phyloP scores from a whole-genome alignment of 1,140 invertebrate genomes.

The Telenomus remus region DNA sequence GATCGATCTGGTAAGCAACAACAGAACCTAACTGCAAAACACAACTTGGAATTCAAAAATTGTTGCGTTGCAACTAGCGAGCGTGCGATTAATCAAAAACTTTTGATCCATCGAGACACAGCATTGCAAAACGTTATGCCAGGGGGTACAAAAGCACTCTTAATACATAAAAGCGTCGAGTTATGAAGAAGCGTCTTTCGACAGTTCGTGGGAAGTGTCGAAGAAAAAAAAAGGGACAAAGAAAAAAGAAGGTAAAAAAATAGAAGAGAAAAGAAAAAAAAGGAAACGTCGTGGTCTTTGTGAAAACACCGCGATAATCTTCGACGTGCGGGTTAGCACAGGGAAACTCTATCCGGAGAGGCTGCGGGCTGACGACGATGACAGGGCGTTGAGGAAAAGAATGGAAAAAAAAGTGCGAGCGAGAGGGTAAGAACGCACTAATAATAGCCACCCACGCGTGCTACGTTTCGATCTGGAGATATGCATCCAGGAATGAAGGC shows the following conservation, averaged over 20 bases:
- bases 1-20: no score
- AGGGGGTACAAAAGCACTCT: slow-evolving; percentile 28
- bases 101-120: slow-evolving; percentile 21
- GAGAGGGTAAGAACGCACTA: slow-evolving; percentile 39
- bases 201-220: slow-evolving; percentile 40
- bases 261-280: slow-evolving; percentile 18
- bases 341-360: slow-evolving; percentile 50
- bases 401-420: slow-evolving; percentile 21
- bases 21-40: no score
- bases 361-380: slow-evolving; percentile 29
- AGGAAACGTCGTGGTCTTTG: slow-evolving; percentile 38
- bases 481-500: no score
- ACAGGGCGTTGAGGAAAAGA: slow-evolving; percentile 8
- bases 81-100: slow-evolving; percentile 18
- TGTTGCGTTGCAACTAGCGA: not conserved
- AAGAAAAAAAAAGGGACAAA: slow-evolving; percentile 19
- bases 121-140: slow-evolving; percentile 36
- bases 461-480: slow-evolving; percentile 15
- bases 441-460: slow-evolving; percentile 53
- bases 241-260: not conserved
- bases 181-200: slow-evolving; percentile 50
- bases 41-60: not conserved
- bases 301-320: slow-evolving; percentile 52
- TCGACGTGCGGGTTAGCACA: slow-evolving; percentile 46
- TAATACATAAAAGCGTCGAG: slow-evolving; percentile 22